Evolutionary conservation across 2,888 invertebrate species (phyloP).

Genomic region (Spilarctia lutea): DNA sequence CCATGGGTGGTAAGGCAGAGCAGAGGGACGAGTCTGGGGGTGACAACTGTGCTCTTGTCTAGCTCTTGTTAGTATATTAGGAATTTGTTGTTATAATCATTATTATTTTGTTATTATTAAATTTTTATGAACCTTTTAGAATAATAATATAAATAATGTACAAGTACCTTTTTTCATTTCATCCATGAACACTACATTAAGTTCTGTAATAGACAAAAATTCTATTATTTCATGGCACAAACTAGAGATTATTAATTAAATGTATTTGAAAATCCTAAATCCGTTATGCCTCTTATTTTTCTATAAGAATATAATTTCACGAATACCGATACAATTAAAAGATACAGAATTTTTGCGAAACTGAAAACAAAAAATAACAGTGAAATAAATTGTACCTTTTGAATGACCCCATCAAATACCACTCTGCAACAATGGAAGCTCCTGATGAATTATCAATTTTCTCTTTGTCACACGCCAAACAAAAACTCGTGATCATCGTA

Average conservation of each 20-base stretch:
- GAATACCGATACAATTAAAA: conserved; percentile 35
- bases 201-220: background rate
- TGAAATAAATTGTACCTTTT: conserved; percentile 72
- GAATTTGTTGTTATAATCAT: too few species aligned
- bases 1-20: too few species aligned
- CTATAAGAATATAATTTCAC: conserved; percentile 23
- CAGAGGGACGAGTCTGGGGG: too few species aligned
- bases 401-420: conserved; percentile 73
- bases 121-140: too few species aligned
- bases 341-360: conserved; percentile 45
- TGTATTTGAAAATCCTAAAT: background rate
- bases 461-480: conserved; percentile 80
- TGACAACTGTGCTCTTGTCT: too few species aligned
- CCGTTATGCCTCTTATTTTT: conserved; percentile 11
- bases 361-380: conserved; percentile 71
- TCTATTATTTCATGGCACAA: background rate
- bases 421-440: conserved; percentile 71
- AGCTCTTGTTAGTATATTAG: too few species aligned
- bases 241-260: background rate
- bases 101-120: too few species aligned
- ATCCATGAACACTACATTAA: too few species aligned
- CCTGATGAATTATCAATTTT: conserved; percentile 83
- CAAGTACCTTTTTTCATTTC: too few species aligned
- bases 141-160: too few species aligned
- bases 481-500: conserved; percentile 78